These are phyloP conservation scores for Neotoxoptera formosana DNA, from an alignment of 1,140 invertebrate genomes.

Conservation along the genomic window DNA sequence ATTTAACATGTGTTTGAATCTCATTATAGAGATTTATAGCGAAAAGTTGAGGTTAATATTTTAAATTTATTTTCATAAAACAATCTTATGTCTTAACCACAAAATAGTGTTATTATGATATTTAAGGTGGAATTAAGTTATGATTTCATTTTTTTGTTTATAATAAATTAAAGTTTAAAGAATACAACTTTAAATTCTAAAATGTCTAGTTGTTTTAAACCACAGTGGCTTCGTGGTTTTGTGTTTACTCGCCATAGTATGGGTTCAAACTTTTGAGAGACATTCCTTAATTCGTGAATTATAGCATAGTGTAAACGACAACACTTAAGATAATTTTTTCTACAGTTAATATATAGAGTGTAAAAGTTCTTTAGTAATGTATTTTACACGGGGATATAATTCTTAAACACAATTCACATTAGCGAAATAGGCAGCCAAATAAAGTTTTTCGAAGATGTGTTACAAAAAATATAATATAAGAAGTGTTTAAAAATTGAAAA, in stretches of 20 bases:
- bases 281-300: background rate
- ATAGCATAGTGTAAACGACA: background rate
- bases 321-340: background rate
- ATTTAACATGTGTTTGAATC: background rate
- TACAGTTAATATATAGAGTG: background rate
- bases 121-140: background rate
- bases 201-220: background rate
- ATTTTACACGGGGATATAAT: background rate
- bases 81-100: background rate
- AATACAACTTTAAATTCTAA: background rate
- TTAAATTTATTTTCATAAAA: background rate
- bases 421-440: background rate
- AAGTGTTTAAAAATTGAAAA: background rate
- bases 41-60: background rate
- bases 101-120: background rate
- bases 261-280: background rate
- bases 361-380: background rate
- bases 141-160: background rate
- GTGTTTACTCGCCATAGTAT: background rate
- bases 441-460: background rate
- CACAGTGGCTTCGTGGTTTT: background rate
- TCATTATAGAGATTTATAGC: background rate
- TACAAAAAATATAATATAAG: background rate
- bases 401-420: slow-evolving; percentile 5
- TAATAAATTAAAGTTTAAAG: background rate